Conservation (phyloP, 2,113 vertebrate genomes). For the Oophaga pumilio region DNA sequence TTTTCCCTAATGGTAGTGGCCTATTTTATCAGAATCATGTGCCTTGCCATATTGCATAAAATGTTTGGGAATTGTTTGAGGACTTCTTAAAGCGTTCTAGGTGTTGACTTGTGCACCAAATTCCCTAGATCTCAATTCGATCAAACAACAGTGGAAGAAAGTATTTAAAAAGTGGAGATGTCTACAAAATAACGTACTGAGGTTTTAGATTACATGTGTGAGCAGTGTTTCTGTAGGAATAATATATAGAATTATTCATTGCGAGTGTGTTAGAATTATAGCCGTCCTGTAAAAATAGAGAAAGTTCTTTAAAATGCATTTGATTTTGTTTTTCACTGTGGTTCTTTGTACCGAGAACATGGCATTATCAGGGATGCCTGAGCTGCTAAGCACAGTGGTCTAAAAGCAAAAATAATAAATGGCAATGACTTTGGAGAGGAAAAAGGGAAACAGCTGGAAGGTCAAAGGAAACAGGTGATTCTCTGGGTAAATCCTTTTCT, state of each 20-base stretch:
- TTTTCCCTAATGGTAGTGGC: too few species aligned
- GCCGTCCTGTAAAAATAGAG: background rate
- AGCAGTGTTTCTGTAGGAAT: background rate
- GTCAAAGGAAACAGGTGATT: constrained; percentile 50
- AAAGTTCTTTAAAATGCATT: background rate
- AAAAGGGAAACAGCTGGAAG: constrained; percentile 58
- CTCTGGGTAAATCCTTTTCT: constrained; percentile 36
- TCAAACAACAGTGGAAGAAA: too few species aligned
- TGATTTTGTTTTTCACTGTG: background rate
- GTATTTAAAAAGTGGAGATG: too few species aligned
- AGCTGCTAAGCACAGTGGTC: background rate
- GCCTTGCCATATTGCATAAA: too few species aligned
- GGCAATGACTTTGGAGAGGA: constrained; percentile 25
- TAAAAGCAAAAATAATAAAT: constrained; percentile 37
- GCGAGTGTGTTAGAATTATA: background rate
- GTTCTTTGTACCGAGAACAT: background rate
- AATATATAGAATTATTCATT: background rate
- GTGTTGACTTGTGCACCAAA: too few species aligned
- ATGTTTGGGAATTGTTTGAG: too few species aligned
- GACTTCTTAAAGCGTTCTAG: too few species aligned
- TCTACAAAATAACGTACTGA: too few species aligned
- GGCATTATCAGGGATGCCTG: background rate
- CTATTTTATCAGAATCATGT: too few species aligned
- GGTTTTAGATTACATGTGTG: too few species aligned
- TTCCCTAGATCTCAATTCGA: too few species aligned